Conservation (phyloP, 2,888 invertebrate species). For the Tetramorium bicarinatum region DNA sequence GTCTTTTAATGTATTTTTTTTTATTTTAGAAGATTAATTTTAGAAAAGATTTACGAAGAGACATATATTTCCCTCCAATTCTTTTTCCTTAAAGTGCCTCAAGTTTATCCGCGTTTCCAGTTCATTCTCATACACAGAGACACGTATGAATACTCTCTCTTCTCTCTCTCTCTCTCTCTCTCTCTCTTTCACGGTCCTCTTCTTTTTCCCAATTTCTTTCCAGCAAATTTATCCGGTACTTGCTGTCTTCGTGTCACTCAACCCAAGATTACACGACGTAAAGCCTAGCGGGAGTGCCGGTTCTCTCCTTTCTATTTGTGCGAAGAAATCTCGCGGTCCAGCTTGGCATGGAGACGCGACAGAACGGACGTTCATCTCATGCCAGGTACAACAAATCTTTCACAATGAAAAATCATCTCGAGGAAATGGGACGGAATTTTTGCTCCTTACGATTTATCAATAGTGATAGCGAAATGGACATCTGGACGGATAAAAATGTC, state of each 20-base stretch:
- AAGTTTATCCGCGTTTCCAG: constrained; percentile 45
- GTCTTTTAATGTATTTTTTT: neutral
- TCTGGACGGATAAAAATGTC: constrained; percentile 46
- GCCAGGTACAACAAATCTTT: constrained; percentile 52
- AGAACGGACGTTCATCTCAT: constrained; percentile 53
- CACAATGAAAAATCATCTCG: constrained; percentile 51
- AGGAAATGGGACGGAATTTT: constrained; percentile 45
- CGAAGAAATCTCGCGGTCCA: constrained; percentile 61
- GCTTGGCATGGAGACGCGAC: constrained; percentile 49
- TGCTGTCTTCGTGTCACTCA: constrained; percentile 49
- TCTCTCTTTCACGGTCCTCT: constrained; percentile 5
- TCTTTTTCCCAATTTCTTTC: constrained; percentile 49
- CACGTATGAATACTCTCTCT: constrained; percentile 33
- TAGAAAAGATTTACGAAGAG: constrained; percentile 22
- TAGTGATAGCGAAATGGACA: constrained; percentile 31
- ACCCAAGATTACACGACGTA: constrained; percentile 54
- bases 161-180: constrained; percentile 7
- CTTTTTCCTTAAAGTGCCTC: constrained; percentile 20
- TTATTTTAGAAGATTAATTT: constrained; percentile 25
- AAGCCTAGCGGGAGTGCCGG: constrained; percentile 50
- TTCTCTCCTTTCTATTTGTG: constrained; percentile 59
- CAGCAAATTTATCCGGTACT: constrained; percentile 55
- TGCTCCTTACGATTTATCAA: constrained; percentile 46
- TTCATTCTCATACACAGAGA: constrained; percentile 53
- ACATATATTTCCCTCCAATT: constrained; percentile 1